Base-by-base conservation (phyloP, 2,797 vertebrate species). In the Novumbra hubbsi region DNA sequence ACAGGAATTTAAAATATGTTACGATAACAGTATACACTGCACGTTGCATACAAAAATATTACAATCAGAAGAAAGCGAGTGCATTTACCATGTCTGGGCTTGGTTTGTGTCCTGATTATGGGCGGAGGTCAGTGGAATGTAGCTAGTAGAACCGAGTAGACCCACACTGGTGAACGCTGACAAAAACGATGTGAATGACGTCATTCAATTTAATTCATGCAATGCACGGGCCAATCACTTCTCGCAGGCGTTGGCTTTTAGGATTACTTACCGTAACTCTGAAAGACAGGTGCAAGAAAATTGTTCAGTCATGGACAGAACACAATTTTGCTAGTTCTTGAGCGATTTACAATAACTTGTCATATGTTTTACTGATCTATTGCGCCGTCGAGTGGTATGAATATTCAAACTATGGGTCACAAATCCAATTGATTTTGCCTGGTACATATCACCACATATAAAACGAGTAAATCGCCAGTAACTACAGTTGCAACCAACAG, bases 201-300 rank as follows among this genome's bases (percentile, higher is more conserved):
- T 86, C 72, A 82, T 63, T 32, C 16, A 11, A 45, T 45, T 64
- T 38, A 50, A 70, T 65, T 52, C 67, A 49, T 17, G 73, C 52
- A 30, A 27, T 5, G 60, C 41, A 30, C 27, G 12, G 64, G 41
- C 81, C 80, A 84, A 84, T 84, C 82, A 78, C 41, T 76, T 9
- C 17, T 30, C 4, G 71, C 74, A 70, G 60, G 74, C 69, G 76
- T 52, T 67, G 70, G 50, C 71, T 65, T 32, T 19, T 30, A 17
- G 28, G 63, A 34, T 17, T 6, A 64, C 27, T 63, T 76, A 77
- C 71, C 67, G 71, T 78, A 78, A 65, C 21, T 27, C 24, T 45
- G 28, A 4, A 32, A 70, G 19, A 60, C 12, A 17, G 41, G 28
- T n/a, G 77, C 68, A 76, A 28, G 14, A 50, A 27, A 60, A 60